Base-by-base conservation (phyloP, 1,140 invertebrate genomes). In the Cydia fagiglandana region DNA sequence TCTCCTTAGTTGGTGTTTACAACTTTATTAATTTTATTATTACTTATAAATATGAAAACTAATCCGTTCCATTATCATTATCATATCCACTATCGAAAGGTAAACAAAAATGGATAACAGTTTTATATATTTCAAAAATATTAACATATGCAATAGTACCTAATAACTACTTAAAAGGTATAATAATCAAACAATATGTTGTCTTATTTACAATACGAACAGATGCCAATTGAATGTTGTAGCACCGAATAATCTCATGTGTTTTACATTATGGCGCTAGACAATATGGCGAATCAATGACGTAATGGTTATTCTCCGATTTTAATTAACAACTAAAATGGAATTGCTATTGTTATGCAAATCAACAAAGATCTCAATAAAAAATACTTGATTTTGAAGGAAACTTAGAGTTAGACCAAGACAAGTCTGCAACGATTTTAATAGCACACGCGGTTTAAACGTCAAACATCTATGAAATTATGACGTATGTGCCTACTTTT, bases 81-180 rank as follows among this genome's bases (percentile, higher is more conserved):
- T 83, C 81, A 79, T 80, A 84, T 83, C 82, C 82, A 78, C 75
- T 87, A 86, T 87, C 85, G 78, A 74, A 81, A 82, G 81, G 81
- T 81, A 87, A 86, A 88, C 85, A 87, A 70, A 83, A 85, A 75
- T 80, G 81, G 86, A 86, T 89, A 89, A 73, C 77, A 77, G 84
- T 86, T 86, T 86, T 83, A 80, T 80, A 81, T 84, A 80, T 84
- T 80, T 80, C 80, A 79, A 81, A 77, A 83, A 81, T n/a, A n/a
- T n/a, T n/a, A n/a, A n/a, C n/a, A n/a, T n/a, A n/a, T n/a, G n/a
- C n/a, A n/a, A n/a, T 4, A 30, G 2, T 30, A 30, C 30, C 2
- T 24, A 80, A 78, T 88, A 87, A 88, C 86, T 85, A 64, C 28
- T 30, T 1, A 0, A 50, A 50, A n/a, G 47, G 64, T 53, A 50